Base-by-base conservation (phyloP, 2,113 vertebrate species). In the Pagrus major region DNA sequence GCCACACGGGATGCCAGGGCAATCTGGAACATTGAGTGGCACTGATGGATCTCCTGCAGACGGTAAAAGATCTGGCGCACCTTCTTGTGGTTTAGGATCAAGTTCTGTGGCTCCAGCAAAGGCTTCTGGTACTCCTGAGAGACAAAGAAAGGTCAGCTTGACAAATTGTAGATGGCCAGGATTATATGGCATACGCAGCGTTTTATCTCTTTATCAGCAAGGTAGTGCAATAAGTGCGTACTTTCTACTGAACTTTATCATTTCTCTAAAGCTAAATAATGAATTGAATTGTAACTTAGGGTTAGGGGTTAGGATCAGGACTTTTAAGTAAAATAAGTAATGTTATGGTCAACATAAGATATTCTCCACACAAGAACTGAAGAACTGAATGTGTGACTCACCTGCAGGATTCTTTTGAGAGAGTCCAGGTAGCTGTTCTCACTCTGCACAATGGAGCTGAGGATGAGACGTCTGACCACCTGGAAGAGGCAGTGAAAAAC, bases 1-100 rank as follows among this genome's bases (percentile, higher is more conserved):
- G 96, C 94, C 84, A 97, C 96, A 0, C 96, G 96, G 4, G 96
- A 97, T 0, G 95, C 93, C 64, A 98, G 88, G 7, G 97, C 96
- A 0, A 98, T 98, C 93, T 97, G 97, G 94, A 98, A 97, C 96
- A 98, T 96, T 86, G 96, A 96, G 84, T 98, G 97, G 84, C 96
- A 97, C 86, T 97, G 96, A 71, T 96, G 94, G 90, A 98, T 96
- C 93, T 97, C 96, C 74, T 88, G 91, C 69, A 98, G 92, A 0
- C 95, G 93, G 82, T 95, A 96, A 66, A 98, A 97, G 27, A 98
- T 96, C 33, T 86, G 88, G 23, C 94, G 96, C 86, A 96, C 95
- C 93, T 98, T 98, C 54, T 95, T 90, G 8, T 81, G 81, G 0
- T 95, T 97, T 82, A 98, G 94, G 58, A 94, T 94, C 69, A 94